Evolutionary conservation across 2,113 vertebrate species (phyloP), one percentile per base, ranked within the genome.

Genomic region (Synchiropus splendidus): DNA sequence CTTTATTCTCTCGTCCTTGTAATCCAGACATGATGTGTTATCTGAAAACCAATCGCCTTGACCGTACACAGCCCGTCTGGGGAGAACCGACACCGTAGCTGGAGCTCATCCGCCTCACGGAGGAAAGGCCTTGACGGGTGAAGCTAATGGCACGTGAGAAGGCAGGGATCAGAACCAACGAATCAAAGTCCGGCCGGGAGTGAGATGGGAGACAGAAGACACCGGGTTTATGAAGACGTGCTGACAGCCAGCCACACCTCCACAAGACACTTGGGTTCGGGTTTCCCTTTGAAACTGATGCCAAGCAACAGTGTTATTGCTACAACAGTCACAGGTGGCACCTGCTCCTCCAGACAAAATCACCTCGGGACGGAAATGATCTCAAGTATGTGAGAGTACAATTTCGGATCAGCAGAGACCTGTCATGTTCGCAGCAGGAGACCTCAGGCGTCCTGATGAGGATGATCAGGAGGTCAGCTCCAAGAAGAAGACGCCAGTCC

Each of bases 121-220:
- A n/a, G n/a, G n/a, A 27, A 27, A 27, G 8, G 8, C 8, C 4
- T 27, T 27, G 4, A 27, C 8, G 4, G 21, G 21, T 61, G 55
- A 67, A 37, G 62, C 53, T 38, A 66, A 78, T 79, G 78, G 76
- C 75, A 77, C 48, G 45, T 59, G 56, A 74, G 43, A 75, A 53
- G 31, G 57, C 59, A 51, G 32, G 48, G 59, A 44, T 36, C 14
- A 34, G 44, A 66, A 52, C 31, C 42, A 43, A 48, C 31, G 36
- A 37, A 57, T 50, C 46, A 68, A 74, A 71, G 44, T 51, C 21
- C 27, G 42, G 32, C 54, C 39, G 49, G 41, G 56, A 51, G 47
- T 39, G 35, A 38, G 16, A 40, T n/a, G 51, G 41, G 43, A 17
- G 12, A 32, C 12, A 11, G 31, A 30, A 32, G 40, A 59, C 34